These are phyloP conservation scores for Pteropus alecto DNA, from an alignment of 2,113 vertebrate genomes.

Conservation along the genomic window DNA sequence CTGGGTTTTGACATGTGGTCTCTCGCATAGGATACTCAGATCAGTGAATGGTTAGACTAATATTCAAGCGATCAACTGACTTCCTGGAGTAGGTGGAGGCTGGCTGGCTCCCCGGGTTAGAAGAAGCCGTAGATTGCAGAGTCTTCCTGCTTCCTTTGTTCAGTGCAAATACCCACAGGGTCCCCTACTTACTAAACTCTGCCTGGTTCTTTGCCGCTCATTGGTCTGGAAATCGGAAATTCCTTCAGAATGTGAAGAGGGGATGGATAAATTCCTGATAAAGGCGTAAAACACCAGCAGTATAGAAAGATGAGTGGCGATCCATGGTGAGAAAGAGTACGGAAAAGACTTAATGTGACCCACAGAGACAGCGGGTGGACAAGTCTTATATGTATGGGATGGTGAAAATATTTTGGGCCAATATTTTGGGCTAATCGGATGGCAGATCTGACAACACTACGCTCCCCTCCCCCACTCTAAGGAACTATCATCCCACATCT, in stretches of 20 bases:
- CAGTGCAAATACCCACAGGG: neutral
- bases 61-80: neutral
- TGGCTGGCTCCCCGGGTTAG: neutral
- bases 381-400: neutral
- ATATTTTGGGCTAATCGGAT: fast-evolving
- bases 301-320: neutral
- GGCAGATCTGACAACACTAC: neutral
- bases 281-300: neutral
- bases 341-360: neutral
- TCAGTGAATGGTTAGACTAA: neutral
- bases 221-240: neutral
- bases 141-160: neutral
- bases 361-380: neutral
- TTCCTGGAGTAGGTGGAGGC: neutral
- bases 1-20: neutral
- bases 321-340: neutral
- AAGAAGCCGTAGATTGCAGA: neutral
- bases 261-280: neutral
- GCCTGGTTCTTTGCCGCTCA: neutral
- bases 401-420: too few species aligned
- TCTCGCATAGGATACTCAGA: neutral
- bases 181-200: neutral
- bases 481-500: neutral
- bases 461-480: neutral
- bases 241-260: neutral